Base-by-base conservation (phyloP, 2,888 invertebrate species). In the Seira ritae region DNA sequence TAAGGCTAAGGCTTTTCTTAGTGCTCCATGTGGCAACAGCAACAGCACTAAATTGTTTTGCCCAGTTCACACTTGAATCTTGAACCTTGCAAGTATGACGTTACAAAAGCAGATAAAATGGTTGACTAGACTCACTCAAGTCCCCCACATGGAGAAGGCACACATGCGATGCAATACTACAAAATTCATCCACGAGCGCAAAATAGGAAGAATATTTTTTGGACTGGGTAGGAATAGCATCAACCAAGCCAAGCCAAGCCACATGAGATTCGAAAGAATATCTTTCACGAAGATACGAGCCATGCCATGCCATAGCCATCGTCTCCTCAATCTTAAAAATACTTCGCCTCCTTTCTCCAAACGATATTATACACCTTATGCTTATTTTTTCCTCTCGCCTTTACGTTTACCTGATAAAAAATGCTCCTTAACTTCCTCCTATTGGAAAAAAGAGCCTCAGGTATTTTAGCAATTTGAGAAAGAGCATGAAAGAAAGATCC, bases 391-490 rank as follows among this genome's bases (percentile, higher is more conserved):
- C 31, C 3, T 8, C 50, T 77, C 70, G 69, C 70, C 69, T 69
- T 22, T 22, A 19, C n/a, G n/a, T n/a, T 31, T 55, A 55, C 55
- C 55, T 55, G 55, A 55, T 17, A 55, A 55, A 55, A 31, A 31
- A 55, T 55, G 15, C 12, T 15, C 17, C 55, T 17, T 3, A 55
- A 55, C 17, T 55, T 62, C 20, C 20, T 62, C 22, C 62, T 62
- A 62, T 62, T 20, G 62, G 20, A 15, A 20, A 20, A 37, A 70
- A 60, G 55, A 74, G 83, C 83, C 77, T 73, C 83, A 78, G 78
- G 78, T 83, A 77, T 75, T 81, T 80, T 68, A 76, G 84, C 80
- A 72, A 84, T 79, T 84, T 76, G 71, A 75, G 75, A 75, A 55
- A 70, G 78, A 78, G 78, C 73, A 78, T n/a, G 65, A 77, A 42